Percentiles rank a stretch among this genome's conserved stretches.
Conservation (phyloP, 2,888 invertebrate genomes). For the Cybosia mesomella region DNA sequence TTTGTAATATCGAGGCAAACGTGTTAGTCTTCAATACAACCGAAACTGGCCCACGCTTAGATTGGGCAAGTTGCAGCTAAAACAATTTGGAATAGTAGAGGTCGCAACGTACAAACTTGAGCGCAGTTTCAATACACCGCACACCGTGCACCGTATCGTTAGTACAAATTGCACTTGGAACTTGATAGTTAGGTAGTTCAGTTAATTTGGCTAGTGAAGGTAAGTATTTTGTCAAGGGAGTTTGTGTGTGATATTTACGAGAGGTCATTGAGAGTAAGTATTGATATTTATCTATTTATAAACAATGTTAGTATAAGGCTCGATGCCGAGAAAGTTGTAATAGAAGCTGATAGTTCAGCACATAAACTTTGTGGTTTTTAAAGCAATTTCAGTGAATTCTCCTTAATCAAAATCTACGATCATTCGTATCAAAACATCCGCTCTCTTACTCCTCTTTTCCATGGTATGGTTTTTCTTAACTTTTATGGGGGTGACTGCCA, state of each 20-base stretch:
- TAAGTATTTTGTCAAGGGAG: neutral
- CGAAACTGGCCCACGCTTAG: conserved; percentile 49
- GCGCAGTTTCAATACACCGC: conserved; percentile 40
- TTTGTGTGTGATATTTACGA: neutral
- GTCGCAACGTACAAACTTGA: conserved; percentile 36
- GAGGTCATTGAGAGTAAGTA: neutral
- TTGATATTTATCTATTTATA: too few species aligned
- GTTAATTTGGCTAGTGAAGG: neutral
- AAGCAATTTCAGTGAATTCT: too few species aligned
- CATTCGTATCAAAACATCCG: too few species aligned
- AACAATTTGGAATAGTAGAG: conserved; percentile 45
- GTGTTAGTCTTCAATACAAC: conserved; percentile 46
- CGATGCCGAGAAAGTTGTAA: too few species aligned
- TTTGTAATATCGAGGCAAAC: conserved; percentile 18
- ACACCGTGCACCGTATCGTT: too few species aligned
- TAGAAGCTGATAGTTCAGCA: too few species aligned
- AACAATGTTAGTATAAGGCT: too few species aligned
- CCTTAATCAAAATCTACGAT: too few species aligned
- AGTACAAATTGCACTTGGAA: conserved; percentile 29
- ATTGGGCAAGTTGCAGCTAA: conserved; percentile 55
- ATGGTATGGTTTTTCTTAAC: too few species aligned
- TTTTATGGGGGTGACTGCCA: too few species aligned
- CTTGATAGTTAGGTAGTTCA: conserved; percentile 14
- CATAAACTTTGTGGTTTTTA: too few species aligned
- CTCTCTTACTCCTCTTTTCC: too few species aligned